Conservation (phyloP, 1,140 invertebrate species). For the Drosophila lini region DNA sequence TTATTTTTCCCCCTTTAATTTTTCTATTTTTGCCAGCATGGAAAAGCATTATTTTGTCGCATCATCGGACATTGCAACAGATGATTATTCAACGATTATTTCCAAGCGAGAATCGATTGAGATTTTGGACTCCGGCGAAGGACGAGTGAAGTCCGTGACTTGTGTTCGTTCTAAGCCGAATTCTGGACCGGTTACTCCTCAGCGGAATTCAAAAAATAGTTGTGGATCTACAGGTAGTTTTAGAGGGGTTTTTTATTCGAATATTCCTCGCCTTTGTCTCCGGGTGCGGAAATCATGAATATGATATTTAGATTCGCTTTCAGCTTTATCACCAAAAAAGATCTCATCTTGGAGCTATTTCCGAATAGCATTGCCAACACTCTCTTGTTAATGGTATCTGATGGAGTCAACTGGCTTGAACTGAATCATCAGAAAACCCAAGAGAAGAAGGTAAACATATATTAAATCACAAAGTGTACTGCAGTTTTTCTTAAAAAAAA, state of each 20-base stretch:
- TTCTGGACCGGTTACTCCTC: constrained; percentile 19
- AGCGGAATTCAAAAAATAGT: neutral
- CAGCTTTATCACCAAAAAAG: constrained; percentile 10
- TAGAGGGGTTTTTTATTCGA: neutral
- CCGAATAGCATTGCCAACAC: constrained; percentile 22
- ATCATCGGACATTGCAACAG: constrained; percentile 47
- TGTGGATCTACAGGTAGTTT: constrained; percentile 2
- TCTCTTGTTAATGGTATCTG: constrained; percentile 12
- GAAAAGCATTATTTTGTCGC: constrained; percentile 55
- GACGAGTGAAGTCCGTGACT: constrained; percentile 19
- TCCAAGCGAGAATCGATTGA: constrained; percentile 15
- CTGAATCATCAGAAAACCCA: neutral
- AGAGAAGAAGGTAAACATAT: constrained; percentile 14
- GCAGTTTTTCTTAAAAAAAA: constrained; percentile 16
- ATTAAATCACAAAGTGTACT: constrained; percentile 36
- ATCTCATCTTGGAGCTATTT: constrained; percentile 30
- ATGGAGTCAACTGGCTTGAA: constrained; percentile 6
- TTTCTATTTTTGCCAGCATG: constrained; percentile 22
- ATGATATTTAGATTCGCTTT: constrained; percentile 30
- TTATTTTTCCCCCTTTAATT: constrained; percentile 2
- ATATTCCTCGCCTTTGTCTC: constrained; percentile 24
- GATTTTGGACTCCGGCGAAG: constrained; percentile 32
- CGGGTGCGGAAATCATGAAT: constrained; percentile 43
- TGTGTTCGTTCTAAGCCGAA: constrained; percentile 20
- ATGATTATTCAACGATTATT: constrained; percentile 31